A percentile compares a stretch with the other conserved stretches of the same genome.
phyloP scores from a whole-genome alignment of 2,888 invertebrate species.

The Epistrophe eligans region DNA sequence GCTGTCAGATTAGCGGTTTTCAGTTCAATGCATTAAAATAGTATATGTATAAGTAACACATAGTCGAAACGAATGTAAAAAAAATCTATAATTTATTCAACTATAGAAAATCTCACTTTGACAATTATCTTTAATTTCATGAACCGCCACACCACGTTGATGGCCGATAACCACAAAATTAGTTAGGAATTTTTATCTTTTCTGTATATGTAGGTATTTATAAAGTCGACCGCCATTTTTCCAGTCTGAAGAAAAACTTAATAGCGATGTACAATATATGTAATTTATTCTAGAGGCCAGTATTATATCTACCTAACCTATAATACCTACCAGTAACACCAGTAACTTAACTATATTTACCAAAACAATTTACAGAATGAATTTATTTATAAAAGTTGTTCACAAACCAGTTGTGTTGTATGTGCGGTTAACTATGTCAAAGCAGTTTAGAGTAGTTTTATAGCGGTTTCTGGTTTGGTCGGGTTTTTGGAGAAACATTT shows the following conservation, averaged over 20 bases:
- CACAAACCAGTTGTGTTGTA: conserved; percentile 54
- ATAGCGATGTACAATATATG: conserved; percentile 3
- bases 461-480: conserved; percentile 22
- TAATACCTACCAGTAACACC: neutral
- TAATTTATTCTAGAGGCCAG: conserved; percentile 44
- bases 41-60: neutral
- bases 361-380: conserved; percentile 39
- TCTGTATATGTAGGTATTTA: no score
- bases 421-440: neutral
- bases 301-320: neutral
- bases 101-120: conserved; percentile 13
- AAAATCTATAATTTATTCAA: neutral
- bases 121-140: conserved; percentile 46
- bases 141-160: neutral
- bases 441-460: neutral
- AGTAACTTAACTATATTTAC: conserved; percentile 16
- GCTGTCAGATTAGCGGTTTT: conserved; percentile 58
- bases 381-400: conserved; percentile 52
- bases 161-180: conserved; percentile 8
- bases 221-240: neutral
- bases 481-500: conserved; percentile 21
- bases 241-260: conserved; percentile 10
- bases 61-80: neutral
- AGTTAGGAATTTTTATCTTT: conserved; percentile 23
- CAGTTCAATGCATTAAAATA: conserved; percentile 33